phyloP scores from a whole-genome alignment of 2,888 invertebrate species.

The Oxytorus armatus region DNA sequence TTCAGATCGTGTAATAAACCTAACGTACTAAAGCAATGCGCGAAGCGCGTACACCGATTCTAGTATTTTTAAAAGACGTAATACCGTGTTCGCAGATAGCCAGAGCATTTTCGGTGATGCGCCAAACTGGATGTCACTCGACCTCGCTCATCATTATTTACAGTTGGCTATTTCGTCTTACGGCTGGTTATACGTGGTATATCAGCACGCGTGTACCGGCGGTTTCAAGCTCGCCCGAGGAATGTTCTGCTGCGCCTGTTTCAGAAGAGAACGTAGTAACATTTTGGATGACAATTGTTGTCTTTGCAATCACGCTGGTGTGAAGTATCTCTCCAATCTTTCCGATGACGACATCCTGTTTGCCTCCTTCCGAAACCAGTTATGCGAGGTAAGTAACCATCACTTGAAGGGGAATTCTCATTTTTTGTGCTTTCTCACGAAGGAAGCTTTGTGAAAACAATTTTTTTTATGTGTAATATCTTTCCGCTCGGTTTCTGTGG shows the following conservation, averaged over 20 bases:
- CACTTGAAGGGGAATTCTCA: too few species aligned
- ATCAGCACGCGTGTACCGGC: conserved; percentile 91
- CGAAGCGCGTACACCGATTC: too few species aligned
- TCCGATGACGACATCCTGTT: conserved; percentile 92
- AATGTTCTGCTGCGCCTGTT: conserved; percentile 90
- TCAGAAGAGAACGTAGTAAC: conserved; percentile 86
- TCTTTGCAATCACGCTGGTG: conserved; percentile 93
- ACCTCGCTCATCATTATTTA: conserved; percentile 91
- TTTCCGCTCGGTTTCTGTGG: too few species aligned
- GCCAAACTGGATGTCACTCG: conserved; percentile 93
- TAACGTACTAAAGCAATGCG: too few species aligned
- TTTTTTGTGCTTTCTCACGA: too few species aligned
- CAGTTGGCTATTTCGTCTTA: conserved; percentile 93
- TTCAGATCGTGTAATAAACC: too few species aligned
- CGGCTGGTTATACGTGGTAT: conserved; percentile 95
- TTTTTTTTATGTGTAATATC: too few species aligned
- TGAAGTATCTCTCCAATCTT: conserved; percentile 91
- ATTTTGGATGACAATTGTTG: conserved; percentile 96
- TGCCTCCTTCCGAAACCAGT: conserved; percentile 93
- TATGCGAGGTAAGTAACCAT: conserved; percentile 90
- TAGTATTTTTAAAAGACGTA: background rate
- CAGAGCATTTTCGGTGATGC: conserved; percentile 87
- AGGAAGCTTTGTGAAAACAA: too few species aligned
- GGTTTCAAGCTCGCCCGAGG: conserved; percentile 89
- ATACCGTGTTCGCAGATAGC: conserved; percentile 72